Evolutionary conservation across 2,888 invertebrate species (phyloP).

Genomic region (Sceliomorpha sp.): DNA sequence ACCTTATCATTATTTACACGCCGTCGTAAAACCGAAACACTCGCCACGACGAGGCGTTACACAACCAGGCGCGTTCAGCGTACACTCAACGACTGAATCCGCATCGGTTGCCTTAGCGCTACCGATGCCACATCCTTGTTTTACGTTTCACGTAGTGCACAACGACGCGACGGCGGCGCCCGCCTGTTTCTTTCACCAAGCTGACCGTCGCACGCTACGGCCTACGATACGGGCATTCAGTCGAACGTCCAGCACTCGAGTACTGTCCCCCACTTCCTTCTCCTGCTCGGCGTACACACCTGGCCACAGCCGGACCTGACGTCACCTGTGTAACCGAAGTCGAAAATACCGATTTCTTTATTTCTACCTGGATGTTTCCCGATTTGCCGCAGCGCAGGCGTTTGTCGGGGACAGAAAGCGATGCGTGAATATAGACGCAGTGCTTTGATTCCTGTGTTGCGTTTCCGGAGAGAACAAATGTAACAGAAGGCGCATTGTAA

Average conservation of each 20-base stretch:
- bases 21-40: too few relatives aligned
- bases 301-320: conserved; percentile 31
- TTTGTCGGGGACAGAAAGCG: too few relatives aligned
- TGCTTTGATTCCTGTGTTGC: too few relatives aligned
- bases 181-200: conserved; percentile 39
- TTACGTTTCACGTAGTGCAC: conserved; percentile 23
- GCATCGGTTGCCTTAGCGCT: conserved; percentile 45
- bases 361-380: too few relatives aligned
- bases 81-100: conserved; percentile 33
- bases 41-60: too few relatives aligned
- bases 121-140: conserved; percentile 48
- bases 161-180: conserved; percentile 24
- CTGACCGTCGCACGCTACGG: conserved; percentile 15
- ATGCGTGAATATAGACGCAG: too few relatives aligned
- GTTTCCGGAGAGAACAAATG: too few relatives aligned
- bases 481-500: too few relatives aligned
- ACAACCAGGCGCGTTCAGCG: too few relatives aligned
- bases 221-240: conserved; percentile 16
- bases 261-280: conserved; percentile 32
- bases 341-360: too few relatives aligned
- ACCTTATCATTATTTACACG: too few relatives aligned
- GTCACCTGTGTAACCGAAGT: conserved; percentile 29
- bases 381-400: too few relatives aligned
- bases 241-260: conserved; percentile 18
- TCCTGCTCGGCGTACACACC: conserved; percentile 31